phyloP scores from a whole-genome alignment of 2,113 vertebrate genomes.

The Sceloporus undulatus region DNA sequence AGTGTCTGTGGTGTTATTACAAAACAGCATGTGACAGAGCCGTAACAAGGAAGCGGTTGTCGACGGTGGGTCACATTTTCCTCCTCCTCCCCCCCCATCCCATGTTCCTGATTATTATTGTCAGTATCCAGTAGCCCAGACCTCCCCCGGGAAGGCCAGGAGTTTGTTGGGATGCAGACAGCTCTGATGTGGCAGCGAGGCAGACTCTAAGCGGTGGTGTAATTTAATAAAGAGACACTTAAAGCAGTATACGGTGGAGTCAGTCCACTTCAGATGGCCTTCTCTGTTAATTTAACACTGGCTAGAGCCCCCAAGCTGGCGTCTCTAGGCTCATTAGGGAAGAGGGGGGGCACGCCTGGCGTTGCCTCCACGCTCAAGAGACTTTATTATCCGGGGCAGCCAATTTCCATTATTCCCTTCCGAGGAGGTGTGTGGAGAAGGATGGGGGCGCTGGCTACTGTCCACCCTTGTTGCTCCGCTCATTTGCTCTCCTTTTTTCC shows the following conservation, averaged over 20 bases:
- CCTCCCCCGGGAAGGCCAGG: constrained; percentile 62
- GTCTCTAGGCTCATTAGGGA: constrained; percentile 77
- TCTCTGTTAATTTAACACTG: constrained; percentile 76
- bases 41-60: constrained; percentile 34
- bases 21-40: constrained; percentile 31
- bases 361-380: constrained; percentile 55
- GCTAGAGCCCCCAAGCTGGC: constrained; percentile 75
- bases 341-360: constrained; percentile 57
- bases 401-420: constrained; percentile 65
- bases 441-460: constrained; percentile 45
- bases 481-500: constrained; percentile 55
- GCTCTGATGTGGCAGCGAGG: constrained; percentile 74
- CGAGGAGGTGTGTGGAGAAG: constrained; percentile 40
- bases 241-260: constrained; percentile 76
- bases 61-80: constrained; percentile 28
- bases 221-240: constrained; percentile 81
- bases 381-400: constrained; percentile 74
- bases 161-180: constrained; percentile 73
- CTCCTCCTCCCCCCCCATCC: background rate
- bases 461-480: constrained; percentile 65
- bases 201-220: constrained; percentile 73
- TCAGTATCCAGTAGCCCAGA: constrained; percentile 65
- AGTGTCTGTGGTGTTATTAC: constrained; percentile 32
- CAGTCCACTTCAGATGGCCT: constrained; percentile 77
- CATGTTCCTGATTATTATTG: constrained; percentile 46